A percentile compares a stretch with the other conserved stretches of the same genome.
These are phyloP conservation scores for Corythoichthys intestinalis DNA, from an alignment of 2,113 vertebrate genomes.

Conservation along the genomic window DNA sequence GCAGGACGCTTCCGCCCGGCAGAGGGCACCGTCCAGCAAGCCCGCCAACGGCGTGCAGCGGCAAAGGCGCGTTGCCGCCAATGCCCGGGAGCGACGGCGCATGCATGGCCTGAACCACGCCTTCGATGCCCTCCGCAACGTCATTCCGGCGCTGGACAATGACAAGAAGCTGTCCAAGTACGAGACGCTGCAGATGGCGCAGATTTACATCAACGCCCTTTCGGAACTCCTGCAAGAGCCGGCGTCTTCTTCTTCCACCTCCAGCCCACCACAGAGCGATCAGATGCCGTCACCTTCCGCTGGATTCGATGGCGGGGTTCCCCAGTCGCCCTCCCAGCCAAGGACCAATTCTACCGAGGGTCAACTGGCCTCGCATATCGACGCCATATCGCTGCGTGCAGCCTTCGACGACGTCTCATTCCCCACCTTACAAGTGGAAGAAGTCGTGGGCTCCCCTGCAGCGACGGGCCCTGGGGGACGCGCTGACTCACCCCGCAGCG, in stretches of 20 bases:
- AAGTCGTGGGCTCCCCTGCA: conserved; percentile 59
- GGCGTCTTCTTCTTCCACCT: conserved; percentile 17
- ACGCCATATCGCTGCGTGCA: conserved; percentile 73
- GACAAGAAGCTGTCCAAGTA: conserved; percentile 98
- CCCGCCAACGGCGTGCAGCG: conserved; percentile 78
- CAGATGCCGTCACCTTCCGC: conserved; percentile 32
- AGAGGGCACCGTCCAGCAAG: conserved; percentile 73
- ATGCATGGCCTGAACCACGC: conserved; percentile 97
- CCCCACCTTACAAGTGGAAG: conserved; percentile 68
- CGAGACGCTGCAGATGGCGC: conserved; percentile 96
- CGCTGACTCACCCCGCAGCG: conserved; percentile 88
- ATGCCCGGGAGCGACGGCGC: conserved; percentile 86
- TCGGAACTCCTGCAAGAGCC: conserved; percentile 83
- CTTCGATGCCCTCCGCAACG: conserved; percentile 92
- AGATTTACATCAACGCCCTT: conserved; percentile 95
- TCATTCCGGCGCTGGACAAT: conserved; percentile 93
- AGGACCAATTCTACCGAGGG: conserved; percentile 17
- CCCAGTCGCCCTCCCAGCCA: conserved; percentile 53
- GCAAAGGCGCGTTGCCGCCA: conserved; percentile 87
- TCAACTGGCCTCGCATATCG: conserved; percentile 74
- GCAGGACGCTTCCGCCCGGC: conserved; percentile 43
- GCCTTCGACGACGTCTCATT: conserved; percentile 76
- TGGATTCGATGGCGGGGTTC: conserved; percentile 48
- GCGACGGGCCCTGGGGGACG: conserved; percentile 43
- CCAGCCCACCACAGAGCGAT: conserved; percentile 61